Percentiles rank a stretch among this genome's conserved stretches.
Evolutionary conservation across 2,113 vertebrate genomes (phyloP).

Genomic region (Chlamydotis undulata): DNA sequence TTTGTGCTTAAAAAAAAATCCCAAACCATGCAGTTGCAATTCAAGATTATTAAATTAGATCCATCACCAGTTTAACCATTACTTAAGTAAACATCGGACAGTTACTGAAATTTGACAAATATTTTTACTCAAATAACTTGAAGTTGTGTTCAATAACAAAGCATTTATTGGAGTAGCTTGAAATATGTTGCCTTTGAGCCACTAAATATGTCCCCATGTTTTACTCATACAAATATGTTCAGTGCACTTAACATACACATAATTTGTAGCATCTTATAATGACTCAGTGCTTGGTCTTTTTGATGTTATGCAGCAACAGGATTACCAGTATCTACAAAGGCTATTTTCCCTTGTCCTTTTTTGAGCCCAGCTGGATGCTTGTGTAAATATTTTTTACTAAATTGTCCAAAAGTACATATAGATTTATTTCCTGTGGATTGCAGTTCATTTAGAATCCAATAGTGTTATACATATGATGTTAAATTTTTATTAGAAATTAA

Average conservation of each 20-base stretch:
- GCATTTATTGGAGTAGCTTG: background rate
- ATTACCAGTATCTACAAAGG: background rate
- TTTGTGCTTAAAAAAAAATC: background rate
- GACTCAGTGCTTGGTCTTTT: background rate
- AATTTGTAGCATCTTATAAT: background rate
- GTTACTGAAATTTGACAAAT: background rate
- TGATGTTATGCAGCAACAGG: background rate
- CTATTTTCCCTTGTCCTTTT: background rate
- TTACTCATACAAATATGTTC: background rate
- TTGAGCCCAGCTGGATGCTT: background rate
- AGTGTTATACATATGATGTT: background rate
- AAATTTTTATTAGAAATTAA: slow-evolving; percentile 22
- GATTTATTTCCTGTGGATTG: background rate
- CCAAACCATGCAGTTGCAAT: background rate
- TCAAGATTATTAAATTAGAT: background rate
- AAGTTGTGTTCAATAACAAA: background rate
- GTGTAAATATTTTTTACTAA: background rate
- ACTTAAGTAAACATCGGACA: background rate
- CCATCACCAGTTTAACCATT: background rate
- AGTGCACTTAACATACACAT: background rate
- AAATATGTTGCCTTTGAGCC: background rate
- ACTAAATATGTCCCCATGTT: rapidly evolving
- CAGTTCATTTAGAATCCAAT: background rate
- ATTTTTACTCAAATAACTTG: background rate
- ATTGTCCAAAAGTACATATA: background rate